Percentiles rank a stretch among this genome's conserved stretches.
Conservation (phyloP, 1,140 invertebrate genomes). For the Panagrolaimus sp. region DNA sequence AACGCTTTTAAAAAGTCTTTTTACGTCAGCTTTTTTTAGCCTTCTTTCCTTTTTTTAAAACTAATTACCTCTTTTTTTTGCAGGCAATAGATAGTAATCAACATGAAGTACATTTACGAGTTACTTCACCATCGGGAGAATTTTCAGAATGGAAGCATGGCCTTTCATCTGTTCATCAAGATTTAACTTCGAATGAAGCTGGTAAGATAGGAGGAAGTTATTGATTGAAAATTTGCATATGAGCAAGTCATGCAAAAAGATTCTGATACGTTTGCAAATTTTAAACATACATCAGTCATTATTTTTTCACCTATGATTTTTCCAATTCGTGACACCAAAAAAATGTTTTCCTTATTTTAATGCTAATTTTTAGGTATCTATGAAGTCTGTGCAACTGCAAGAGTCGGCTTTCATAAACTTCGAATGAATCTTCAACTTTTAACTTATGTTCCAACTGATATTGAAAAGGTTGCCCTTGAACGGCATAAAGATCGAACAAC, state of each 20-base stretch:
- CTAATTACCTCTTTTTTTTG: neutral
- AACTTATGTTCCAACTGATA: neutral
- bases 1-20: too few species aligned
- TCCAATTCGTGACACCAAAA: too few species aligned
- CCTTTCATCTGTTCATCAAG: neutral
- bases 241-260: too few species aligned
- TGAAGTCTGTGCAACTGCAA: neutral
- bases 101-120: neutral
- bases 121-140: neutral
- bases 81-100: neutral
- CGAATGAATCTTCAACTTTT: constrained; percentile 6
- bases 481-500: neutral
- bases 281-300: too few species aligned
- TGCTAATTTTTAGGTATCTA: too few species aligned
- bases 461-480: neutral
- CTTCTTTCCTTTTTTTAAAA: too few species aligned
- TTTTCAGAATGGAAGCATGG: constrained; percentile 9
- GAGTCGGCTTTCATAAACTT: neutral
- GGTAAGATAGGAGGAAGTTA: too few species aligned
- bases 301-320: too few species aligned
- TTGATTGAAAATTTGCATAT: too few species aligned
- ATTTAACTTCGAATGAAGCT: neutral
- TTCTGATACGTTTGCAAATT: too few species aligned
- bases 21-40: too few species aligned
- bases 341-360: too few species aligned